Conservation (phyloP, 2,113 vertebrate genomes). For the Sylvietta virens region DNA sequence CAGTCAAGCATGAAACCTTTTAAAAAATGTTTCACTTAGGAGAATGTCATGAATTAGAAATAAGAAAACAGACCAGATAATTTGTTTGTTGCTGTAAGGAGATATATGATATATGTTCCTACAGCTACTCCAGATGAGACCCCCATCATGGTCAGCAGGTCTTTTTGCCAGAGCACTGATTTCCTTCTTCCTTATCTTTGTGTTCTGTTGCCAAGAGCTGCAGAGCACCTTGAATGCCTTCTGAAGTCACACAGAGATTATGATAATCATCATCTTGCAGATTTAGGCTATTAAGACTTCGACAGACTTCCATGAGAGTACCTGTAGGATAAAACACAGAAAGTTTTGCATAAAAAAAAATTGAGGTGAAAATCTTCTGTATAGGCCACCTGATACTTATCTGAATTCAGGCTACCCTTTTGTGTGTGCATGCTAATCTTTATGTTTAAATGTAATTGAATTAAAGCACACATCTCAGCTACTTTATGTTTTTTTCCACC, state of each 20-base stretch:
- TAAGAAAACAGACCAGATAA: not conserved
- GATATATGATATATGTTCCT: not conserved
- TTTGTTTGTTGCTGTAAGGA: not conserved
- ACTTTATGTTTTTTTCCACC: not conserved
- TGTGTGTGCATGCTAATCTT: not conserved
- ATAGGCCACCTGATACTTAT: not conserved
- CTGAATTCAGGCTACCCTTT: not conserved
- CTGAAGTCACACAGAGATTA: not conserved
- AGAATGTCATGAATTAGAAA: not conserved
- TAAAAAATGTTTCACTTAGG: not conserved
- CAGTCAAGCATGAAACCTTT: not conserved
- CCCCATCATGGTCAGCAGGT: accelerated
- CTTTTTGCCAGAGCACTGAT: not conserved
- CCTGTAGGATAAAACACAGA: not conserved
- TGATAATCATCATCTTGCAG: not conserved
- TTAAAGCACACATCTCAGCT: not conserved
- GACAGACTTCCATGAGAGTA: not conserved
- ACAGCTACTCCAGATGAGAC: not conserved
- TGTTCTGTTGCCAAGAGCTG: not conserved
- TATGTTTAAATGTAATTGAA: not conserved
- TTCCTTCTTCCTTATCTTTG: not conserved
- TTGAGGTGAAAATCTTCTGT: not conserved
- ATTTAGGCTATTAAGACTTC: not conserved
- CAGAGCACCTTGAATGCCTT: not conserved
- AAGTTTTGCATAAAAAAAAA: not conserved